Evolutionary conservation across 1,140 invertebrate species (phyloP), one percentile per base, ranked within the genome.

Genomic region (Drosophila kepulauana): DNA sequence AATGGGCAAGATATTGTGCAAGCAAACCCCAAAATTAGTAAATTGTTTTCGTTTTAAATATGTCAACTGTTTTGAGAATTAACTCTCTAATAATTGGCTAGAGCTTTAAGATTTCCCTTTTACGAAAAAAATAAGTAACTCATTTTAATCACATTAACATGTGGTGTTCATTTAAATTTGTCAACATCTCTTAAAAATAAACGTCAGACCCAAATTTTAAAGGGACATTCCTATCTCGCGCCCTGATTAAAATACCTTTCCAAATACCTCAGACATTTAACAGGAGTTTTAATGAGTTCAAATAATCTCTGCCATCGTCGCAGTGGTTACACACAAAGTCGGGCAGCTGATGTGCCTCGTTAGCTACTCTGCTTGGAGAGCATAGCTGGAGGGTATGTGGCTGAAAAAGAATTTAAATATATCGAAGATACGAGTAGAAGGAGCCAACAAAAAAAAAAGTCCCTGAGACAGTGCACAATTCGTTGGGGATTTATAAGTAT

Each of bases 381-480:
- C 35, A 38, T 3, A 33, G 43, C 33, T 30, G 8, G 30, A 28
- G 52, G 38, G 61, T 20, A 56, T 48, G 43, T 8, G 35, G 35
- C 20, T 11, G 38, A 43, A 41, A 73, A 81, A 71, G 78, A 81
- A 86, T 85, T 75, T 79, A 86, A 90, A 89, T 90, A 90, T 65
- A 71, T 76, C 43, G 54, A 52, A 78, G 52, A 71, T 70, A 54
- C 20, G 20, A 25, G 20, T 25, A 25, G 20, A 25, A 25, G 20
- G 46, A 64, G 35, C 20, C 20, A 25, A 20, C 20, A 20, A 38
- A 10, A 63, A 59, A 75, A 75, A 81, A 75, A 78, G 62, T 59
- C 52, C 48, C 59, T 48, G 57, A 62, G 65, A 76, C 65, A 71
- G 63, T 73, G 70, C 51, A 67, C 80, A 80, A 87, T 80, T 68